Evolutionary conservation across 1,140 invertebrate genomes (phyloP).

Genomic region (Muscidifurax raptorellus): DNA sequence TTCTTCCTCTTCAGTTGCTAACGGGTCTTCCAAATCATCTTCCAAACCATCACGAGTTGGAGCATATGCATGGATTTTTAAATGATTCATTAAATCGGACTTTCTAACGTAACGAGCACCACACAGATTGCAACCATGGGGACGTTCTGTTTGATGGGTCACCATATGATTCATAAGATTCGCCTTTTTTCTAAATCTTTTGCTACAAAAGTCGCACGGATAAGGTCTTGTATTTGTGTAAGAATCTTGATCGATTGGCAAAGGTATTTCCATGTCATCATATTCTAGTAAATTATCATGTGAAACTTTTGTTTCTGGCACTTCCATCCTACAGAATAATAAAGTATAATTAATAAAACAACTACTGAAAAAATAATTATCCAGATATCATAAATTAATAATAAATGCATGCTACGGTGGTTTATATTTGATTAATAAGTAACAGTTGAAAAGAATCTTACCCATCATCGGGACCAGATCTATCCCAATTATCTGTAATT

Average conservation of each 20-base stretch:
- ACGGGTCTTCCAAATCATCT: constrained; percentile 74
- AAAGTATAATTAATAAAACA: constrained; percentile 44
- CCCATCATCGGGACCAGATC: constrained; percentile 82
- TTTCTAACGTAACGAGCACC: constrained; percentile 86
- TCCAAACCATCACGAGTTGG: constrained; percentile 73
- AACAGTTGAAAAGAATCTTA: constrained; percentile 63
- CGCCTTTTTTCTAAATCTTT: constrained; percentile 87
- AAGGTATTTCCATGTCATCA: constrained; percentile 84
- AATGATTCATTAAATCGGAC: constrained; percentile 86
- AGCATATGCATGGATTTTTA: constrained; percentile 87
- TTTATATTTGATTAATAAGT: constrained; percentile 9
- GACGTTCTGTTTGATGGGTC: constrained; percentile 86
- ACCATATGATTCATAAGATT: constrained; percentile 91
- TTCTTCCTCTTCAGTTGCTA: constrained; percentile 69
- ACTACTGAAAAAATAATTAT: not conserved
- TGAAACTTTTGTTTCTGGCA: constrained; percentile 76
- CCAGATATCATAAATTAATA: not conserved
- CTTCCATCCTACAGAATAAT: constrained; percentile 76
- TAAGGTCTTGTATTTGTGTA: constrained; percentile 87
- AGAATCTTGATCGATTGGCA: constrained; percentile 88
- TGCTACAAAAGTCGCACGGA: constrained; percentile 89
- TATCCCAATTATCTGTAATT: constrained; percentile 86
- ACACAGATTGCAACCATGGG: constrained; percentile 86
- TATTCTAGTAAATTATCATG: constrained; percentile 77
- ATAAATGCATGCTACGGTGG: constrained; percentile 7